phyloP scores from a whole-genome alignment of 2,797 vertebrate genomes.

The Coccyzus lansbergi region DNA sequence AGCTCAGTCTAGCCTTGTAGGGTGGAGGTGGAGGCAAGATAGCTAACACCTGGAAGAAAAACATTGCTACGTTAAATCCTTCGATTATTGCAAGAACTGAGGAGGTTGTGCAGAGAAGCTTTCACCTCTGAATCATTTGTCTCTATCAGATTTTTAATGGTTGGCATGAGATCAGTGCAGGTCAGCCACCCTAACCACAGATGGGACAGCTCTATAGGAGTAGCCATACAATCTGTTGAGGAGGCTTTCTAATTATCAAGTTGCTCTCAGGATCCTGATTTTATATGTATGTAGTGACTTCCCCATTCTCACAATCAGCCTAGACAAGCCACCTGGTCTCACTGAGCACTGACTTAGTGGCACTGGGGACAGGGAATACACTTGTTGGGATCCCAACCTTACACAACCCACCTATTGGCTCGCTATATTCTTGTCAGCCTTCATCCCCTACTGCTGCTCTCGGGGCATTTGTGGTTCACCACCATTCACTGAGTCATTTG shows the following conservation, averaged over 20 bases:
- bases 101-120: not conserved
- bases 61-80: not conserved
- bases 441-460: not conserved
- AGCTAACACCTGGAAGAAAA: not conserved
- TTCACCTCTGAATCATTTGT: not conserved
- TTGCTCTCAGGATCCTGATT: not conserved
- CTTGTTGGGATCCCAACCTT: not conserved
- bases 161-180: not conserved
- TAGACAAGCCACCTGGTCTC: fast-evolving
- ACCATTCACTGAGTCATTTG: fast-evolving
- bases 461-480: not conserved
- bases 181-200: not conserved
- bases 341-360: not conserved
- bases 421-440: not conserved
- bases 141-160: not conserved
- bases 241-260: not conserved
- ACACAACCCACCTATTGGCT: too few species aligned
- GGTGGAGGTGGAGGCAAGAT: not conserved
- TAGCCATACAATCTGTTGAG: not conserved
- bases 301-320: not conserved
- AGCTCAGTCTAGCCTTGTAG: not conserved
- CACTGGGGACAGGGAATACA: fast-evolving
- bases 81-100: not conserved
- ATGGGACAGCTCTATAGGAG: not conserved
- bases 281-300: not conserved